Evolutionary conservation across 2,113 vertebrate species (phyloP).

Genomic region (Cyanoderma ruficeps): DNA sequence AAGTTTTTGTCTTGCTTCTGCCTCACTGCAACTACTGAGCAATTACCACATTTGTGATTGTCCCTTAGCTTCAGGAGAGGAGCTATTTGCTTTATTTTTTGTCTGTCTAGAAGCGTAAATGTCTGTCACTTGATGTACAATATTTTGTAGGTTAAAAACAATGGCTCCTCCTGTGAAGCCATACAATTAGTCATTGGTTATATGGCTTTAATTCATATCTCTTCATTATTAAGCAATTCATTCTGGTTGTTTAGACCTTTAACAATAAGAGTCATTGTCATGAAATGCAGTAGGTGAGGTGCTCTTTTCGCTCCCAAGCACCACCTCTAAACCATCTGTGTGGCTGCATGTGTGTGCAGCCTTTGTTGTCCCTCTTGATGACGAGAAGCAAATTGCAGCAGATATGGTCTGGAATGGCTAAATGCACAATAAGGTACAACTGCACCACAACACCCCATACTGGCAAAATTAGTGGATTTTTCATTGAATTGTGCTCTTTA

Average conservation of each 20-base stretch:
- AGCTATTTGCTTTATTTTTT: not conserved
- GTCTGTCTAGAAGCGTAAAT: not conserved
- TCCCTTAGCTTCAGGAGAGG: not conserved
- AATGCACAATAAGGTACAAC: not conserved
- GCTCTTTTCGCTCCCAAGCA: not conserved
- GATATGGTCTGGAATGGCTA: not conserved
- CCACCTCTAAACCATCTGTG: not conserved
- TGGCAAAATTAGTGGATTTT: not conserved
- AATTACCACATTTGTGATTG: not conserved
- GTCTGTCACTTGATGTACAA: not conserved
- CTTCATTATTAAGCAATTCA: not conserved
- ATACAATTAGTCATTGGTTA: not conserved
- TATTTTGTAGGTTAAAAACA: not conserved
- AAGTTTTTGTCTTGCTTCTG: not conserved
- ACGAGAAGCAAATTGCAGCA: not conserved
- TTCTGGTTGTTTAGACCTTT: not conserved
- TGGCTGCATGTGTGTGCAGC: not conserved
- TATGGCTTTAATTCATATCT: not conserved
- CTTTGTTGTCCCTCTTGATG: not conserved
- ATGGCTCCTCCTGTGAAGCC: not conserved
- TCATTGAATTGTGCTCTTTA: not conserved
- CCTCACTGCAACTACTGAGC: not conserved
- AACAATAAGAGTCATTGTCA: not conserved
- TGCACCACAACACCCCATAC: not conserved
- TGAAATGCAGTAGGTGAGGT: rapidly evolving